Evolutionary conservation across 1,140 invertebrate genomes (phyloP), one percentile per base, ranked within the genome.

Genomic region (Cydia fagiglandana): DNA sequence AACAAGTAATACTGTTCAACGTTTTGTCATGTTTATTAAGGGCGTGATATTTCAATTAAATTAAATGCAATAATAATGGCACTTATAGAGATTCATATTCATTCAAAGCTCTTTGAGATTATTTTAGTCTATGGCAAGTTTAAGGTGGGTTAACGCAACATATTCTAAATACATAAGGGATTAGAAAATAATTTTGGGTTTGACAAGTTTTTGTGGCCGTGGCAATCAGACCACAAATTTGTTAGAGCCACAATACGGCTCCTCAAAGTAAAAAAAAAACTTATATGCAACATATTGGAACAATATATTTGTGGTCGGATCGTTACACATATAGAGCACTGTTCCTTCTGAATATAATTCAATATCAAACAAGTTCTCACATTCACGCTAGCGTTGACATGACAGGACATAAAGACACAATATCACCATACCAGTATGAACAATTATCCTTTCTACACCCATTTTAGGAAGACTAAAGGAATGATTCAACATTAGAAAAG

Each of bases 21-120:
- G 15, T 7, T 24, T 61, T 61, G 20, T 61, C 56, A 61, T 61
- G 56, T 61, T 24, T 56, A 56, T 61, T 61, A 61, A 24, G 56
- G 20, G 56, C 20, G 56, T 24, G 17, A 61, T 10, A 61, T 24
- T 61, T 9, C 7, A 61, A 61, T 56, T 61, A 61, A 56, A 56
- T 17, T 20, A 61, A 61, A 56, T 56, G 53, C 53, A 56, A 56
- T 56, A 61, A 61, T 61, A 61, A 61, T 61, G 56, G 56, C 56
- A 61, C 56, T 24, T 61, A 61, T 56, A 61, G 56, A 61, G 56
- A 61, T 61, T 61, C 56, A 61, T 53, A 53, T 53, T 17, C 1
- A 24, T 24, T 24, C 4, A 61, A 24, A 61, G 56, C 56, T 61
- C 10, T 24, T 61, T 20, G 56, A 61, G 56, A 61, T 61, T 61